A percentile compares a stretch with the other conserved stretches of the same genome.
Evolutionary conservation across 2,888 invertebrate species (phyloP).

Genomic region (Apeira syringaria): DNA sequence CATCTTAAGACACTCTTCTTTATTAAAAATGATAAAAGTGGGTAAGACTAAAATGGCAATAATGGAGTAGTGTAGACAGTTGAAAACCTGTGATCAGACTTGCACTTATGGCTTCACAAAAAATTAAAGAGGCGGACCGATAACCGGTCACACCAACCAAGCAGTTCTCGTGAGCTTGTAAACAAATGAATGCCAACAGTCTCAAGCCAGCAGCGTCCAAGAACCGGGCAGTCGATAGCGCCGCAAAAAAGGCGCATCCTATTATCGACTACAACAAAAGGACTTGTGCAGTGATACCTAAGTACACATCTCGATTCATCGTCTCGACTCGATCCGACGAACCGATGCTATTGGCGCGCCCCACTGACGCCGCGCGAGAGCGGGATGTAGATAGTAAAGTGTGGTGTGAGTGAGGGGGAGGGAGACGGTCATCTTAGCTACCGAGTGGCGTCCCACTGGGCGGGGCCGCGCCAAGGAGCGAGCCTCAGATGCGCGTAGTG

Average conservation of each 20-base stretch:
- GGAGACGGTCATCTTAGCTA: conserved; percentile 80
- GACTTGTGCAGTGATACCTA: conserved; percentile 83
- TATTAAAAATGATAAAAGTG: no score
- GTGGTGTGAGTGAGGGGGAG: conserved; percentile 63
- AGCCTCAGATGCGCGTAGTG: conserved; percentile 85
- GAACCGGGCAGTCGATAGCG: conserved; percentile 66
- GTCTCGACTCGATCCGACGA: conserved; percentile 81
- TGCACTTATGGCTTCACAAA: not conserved
- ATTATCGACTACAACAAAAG: conserved; percentile 84
- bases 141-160: conserved; percentile 1
- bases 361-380: conserved; percentile 77
- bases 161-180: conserved; percentile 38
- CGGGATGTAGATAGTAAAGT: conserved; percentile 54
- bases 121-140: conserved; percentile 7
- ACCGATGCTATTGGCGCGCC: conserved; percentile 82
- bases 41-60: no score
- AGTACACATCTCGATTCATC: conserved; percentile 84
- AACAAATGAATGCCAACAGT: conserved; percentile 54
- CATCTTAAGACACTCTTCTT: no score
- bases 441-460: conserved; percentile 84
- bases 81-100: no score
- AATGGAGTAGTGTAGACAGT: no score
- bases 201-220: conserved; percentile 46
- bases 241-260: conserved; percentile 81
- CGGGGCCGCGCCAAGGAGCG: conserved; percentile 84